A percentile compares a stretch with the other conserved stretches of the same genome.
phyloP scores from a whole-genome alignment of 2,888 invertebrate species.

The Agrotis exclamationis region DNA sequence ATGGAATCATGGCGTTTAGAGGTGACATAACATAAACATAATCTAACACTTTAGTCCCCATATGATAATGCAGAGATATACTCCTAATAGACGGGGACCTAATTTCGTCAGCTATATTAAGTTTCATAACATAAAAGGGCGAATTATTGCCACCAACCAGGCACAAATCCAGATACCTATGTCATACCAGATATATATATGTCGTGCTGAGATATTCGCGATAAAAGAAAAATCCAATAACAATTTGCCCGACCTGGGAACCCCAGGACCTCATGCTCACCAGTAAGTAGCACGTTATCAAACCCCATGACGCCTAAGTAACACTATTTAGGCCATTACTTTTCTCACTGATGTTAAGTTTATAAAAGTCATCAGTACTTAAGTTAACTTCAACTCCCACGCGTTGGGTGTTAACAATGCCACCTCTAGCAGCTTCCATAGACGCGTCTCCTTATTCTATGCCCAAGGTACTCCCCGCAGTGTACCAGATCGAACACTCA shows the following conservation, averaged over 20 bases:
- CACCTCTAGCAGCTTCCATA: background rate
- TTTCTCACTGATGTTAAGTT: background rate
- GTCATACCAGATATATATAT: no score
- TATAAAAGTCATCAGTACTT: background rate
- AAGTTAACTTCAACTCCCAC: background rate
- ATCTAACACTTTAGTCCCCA: background rate
- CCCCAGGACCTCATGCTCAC: background rate
- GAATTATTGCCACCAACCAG: background rate
- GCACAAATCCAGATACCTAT: no score
- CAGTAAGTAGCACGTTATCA: background rate
- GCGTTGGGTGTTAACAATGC: background rate
- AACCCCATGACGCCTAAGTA: background rate
- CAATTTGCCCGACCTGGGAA: no score
- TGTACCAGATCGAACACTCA: constrained; percentile 75
- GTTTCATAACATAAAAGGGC: background rate
- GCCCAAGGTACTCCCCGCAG: constrained; percentile 72
- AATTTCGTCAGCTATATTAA: background rate
- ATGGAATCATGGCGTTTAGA: background rate
- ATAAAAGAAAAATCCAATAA: no score
- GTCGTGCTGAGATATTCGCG: no score
- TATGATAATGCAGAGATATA: no score
- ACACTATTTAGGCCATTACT: background rate
- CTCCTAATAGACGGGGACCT: no score
- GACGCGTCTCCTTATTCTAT: background rate
- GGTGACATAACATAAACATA: background rate